Conservation (phyloP, 23 tunicate genomes). For the Oikopleura dioica region DNA sequence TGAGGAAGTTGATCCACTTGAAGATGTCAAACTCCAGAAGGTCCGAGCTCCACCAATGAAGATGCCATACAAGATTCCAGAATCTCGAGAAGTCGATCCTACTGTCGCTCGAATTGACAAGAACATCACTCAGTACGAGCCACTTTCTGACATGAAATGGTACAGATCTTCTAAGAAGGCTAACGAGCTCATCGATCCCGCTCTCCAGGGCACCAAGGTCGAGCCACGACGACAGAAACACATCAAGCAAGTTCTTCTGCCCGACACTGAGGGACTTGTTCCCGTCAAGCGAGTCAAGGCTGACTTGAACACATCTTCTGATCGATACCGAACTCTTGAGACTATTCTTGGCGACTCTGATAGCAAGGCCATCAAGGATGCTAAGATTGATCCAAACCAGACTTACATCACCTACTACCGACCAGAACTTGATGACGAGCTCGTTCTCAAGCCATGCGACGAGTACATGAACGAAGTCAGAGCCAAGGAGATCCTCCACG, state of each 20-base stretch:
- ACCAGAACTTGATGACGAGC: slow-evolving; percentile 24
- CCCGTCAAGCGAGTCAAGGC: slow-evolving; percentile 36
- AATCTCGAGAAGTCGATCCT: slow-evolving; percentile 29
- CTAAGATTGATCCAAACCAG: not conserved
- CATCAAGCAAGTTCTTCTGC: slow-evolving; percentile 35
- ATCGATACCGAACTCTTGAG: not conserved
- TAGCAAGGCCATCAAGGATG: not conserved
- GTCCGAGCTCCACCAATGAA: slow-evolving; percentile 25
- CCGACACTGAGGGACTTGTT: slow-evolving; percentile 44
- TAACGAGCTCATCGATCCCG: not conserved
- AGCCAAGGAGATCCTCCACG: slow-evolving; percentile 38
- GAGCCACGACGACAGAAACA: not conserved
- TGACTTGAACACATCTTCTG: not conserved
- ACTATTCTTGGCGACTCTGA: not conserved
- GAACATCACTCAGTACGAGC: slow-evolving; percentile 22
- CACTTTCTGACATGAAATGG: slow-evolving; percentile 76
- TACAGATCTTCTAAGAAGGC: slow-evolving; percentile 18
- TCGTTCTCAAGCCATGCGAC: slow-evolving; percentile 34
- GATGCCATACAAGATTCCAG: slow-evolving; percentile 80
- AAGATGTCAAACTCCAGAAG: slow-evolving; percentile 3
- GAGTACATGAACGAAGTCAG: slow-evolving; percentile 29
- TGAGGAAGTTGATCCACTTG: slow-evolving; percentile 20
- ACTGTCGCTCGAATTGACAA: slow-evolving; percentile 14
- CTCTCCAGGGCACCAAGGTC: not conserved
- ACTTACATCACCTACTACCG: slow-evolving; percentile 14